Conservation (phyloP, 2,797 vertebrate genomes). For the Peromyscus attwateri region DNA sequence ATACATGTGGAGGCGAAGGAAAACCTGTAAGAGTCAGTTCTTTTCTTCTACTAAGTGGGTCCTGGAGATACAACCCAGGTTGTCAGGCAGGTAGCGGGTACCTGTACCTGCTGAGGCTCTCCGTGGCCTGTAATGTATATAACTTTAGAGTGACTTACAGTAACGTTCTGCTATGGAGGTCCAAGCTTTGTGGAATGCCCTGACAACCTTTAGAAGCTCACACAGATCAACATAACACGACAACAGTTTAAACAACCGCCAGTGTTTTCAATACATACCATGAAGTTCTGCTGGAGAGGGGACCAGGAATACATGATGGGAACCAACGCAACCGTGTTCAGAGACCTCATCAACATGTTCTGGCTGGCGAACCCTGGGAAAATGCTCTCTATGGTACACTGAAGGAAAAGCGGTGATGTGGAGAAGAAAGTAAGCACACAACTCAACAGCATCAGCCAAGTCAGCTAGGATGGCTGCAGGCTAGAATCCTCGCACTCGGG, state of each 20-base stretch:
- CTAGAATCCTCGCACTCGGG: background rate
- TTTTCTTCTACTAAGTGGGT: background rate
- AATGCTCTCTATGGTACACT: slow-evolving; percentile 96
- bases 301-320: slow-evolving; percentile 99
- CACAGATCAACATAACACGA: background rate
- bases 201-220: slow-evolving; percentile 32
- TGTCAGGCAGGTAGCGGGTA: background rate
- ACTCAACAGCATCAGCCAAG: background rate
- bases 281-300: slow-evolving; percentile 98
- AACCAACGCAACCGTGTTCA: slow-evolving; percentile 96
- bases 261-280: slow-evolving; percentile 90
- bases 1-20: background rate
- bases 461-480: background rate
- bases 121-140: background rate
- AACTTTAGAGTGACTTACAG: background rate
- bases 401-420: slow-evolving; percentile 81
- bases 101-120: background rate
- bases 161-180: background rate
- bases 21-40: background rate
- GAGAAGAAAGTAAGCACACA: slow-evolving; percentile 18
- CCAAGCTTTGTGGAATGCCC: background rate
- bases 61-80: background rate
- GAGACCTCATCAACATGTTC: slow-evolving; percentile 93
- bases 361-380: slow-evolving; percentile 95
- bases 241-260: background rate